Evolutionary conservation across 2,888 invertebrate genomes (phyloP).

Genomic region (Xestia ashworthii): DNA sequence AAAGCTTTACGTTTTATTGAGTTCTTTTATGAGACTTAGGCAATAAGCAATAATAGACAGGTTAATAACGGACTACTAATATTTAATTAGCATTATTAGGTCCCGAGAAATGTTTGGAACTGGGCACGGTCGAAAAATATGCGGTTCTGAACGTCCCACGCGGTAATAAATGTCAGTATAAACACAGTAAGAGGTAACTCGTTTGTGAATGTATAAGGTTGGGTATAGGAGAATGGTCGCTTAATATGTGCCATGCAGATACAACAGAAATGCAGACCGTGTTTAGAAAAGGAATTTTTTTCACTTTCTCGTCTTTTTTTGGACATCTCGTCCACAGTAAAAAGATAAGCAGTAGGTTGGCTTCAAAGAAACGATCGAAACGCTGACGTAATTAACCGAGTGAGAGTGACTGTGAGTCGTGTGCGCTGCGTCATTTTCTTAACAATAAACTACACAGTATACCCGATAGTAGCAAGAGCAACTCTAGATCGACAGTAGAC

Average conservation of each 20-base stretch:
- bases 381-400: too few relatives aligned
- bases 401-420: too few relatives aligned
- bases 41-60: constrained; percentile 25
- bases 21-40: constrained; percentile 80
- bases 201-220: constrained; percentile 23
- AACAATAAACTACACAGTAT: too few relatives aligned
- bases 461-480: too few relatives aligned
- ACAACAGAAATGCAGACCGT: neutral
- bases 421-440: too few relatives aligned
- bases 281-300: neutral
- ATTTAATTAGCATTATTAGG: constrained; percentile 43
- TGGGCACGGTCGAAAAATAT: constrained; percentile 32
- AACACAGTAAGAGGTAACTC: constrained; percentile 24
- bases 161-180: constrained; percentile 39
- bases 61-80: constrained; percentile 30
- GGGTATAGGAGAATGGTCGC: constrained; percentile 3
- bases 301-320: too few relatives aligned
- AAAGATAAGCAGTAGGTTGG: too few relatives aligned
- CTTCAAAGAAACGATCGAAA: too few relatives aligned
- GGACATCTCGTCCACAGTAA: too few relatives aligned
- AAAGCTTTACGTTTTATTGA: constrained; percentile 85
- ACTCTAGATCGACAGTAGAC: too few relatives aligned
- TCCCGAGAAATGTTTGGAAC: constrained; percentile 11
- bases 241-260: constrained; percentile 15
- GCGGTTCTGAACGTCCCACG: constrained; percentile 33